Conservation (phyloP, 2,888 invertebrate genomes). For the Pseudanteris insignis region DNA sequence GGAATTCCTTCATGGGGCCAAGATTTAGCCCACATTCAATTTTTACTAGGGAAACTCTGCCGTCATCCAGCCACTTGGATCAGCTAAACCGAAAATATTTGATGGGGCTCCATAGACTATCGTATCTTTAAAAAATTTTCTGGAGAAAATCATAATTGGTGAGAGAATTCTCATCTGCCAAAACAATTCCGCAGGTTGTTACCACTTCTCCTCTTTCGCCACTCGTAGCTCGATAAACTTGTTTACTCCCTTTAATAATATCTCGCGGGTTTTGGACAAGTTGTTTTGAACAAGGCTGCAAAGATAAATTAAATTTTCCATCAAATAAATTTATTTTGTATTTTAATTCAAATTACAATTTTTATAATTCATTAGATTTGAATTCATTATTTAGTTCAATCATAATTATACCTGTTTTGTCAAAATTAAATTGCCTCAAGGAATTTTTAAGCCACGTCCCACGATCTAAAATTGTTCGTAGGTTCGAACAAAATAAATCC, state of each 20-base stretch:
- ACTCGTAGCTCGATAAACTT: conserved; percentile 60
- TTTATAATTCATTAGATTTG: neutral
- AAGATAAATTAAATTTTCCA: conserved; percentile 9
- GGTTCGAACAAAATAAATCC: conserved; percentile 17
- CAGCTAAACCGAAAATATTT: conserved; percentile 24
- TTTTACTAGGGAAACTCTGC: too few relatives aligned
- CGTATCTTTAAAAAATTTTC: conserved; percentile 28
- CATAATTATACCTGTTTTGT: conserved; percentile 49
- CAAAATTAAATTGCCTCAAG: conserved; percentile 51
- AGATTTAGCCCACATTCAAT: too few relatives aligned
- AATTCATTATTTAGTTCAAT: neutral
- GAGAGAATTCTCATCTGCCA: conserved; percentile 59
- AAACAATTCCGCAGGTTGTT: conserved; percentile 54
- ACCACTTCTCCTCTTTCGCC: conserved; percentile 61
- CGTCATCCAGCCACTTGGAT: conserved; percentile 43
- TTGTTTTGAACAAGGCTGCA: conserved; percentile 19
- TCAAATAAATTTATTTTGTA: too few relatives aligned
- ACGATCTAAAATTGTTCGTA: conserved; percentile 6
- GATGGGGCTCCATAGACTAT: conserved; percentile 31
- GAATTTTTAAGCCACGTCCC: conserved; percentile 28
- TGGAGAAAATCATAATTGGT: conserved; percentile 53
- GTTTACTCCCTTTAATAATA: conserved; percentile 60
- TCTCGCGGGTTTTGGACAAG: conserved; percentile 59
- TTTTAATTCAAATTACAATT: neutral
- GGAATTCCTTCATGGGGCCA: too few relatives aligned